Evolutionary conservation across 2,888 invertebrate genomes (phyloP), one percentile per base, ranked within the genome.

Genomic region (Rhagophthalmus giganteus): DNA sequence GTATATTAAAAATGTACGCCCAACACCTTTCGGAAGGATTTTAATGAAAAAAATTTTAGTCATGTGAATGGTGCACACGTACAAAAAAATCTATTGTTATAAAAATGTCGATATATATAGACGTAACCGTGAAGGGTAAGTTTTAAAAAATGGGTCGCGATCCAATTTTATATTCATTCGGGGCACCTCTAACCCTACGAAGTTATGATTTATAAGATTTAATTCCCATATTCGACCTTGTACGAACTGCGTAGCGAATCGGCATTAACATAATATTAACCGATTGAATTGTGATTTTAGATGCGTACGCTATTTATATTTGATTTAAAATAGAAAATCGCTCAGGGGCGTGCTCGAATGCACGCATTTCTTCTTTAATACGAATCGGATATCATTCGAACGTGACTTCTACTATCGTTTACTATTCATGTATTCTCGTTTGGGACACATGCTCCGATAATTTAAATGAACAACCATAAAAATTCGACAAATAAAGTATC

Each of bases 111-210:
- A 69, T 65, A 64, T 57, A 57, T 55, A 62, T 53, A 64, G 58
- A 61, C 62, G 60, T 61, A 58, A 53, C 56, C 55, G 58, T 55
- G 59, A 65, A 66, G 63, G 64, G 65, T 60, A 56, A 38, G 48
- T 54, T n/a, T n/a, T 53, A 55, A 58, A 56, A 55, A 54, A 56
- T 56, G 56, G 50, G 49, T 46, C 56, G 64, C 66, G 69, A 59
- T 62, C 68, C 71, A 70, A 72, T 73, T 74, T 69, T 61, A 66
- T 67, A 74, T 74, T 73, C 73, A 74, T 74, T 73, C 69, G 60
- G 70, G 68, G 65, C 67, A 64, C 58, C 58, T 56, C 56, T 57
- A 65, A 63, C 70, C 70, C 68, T 63, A 63, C 66, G 63, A 61
- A 55, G 51, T 61, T 62, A 62, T 71, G 71, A 72, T 71, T 72